Conservation (phyloP, 2,113 vertebrate species). For the Lathamus discolor region DNA sequence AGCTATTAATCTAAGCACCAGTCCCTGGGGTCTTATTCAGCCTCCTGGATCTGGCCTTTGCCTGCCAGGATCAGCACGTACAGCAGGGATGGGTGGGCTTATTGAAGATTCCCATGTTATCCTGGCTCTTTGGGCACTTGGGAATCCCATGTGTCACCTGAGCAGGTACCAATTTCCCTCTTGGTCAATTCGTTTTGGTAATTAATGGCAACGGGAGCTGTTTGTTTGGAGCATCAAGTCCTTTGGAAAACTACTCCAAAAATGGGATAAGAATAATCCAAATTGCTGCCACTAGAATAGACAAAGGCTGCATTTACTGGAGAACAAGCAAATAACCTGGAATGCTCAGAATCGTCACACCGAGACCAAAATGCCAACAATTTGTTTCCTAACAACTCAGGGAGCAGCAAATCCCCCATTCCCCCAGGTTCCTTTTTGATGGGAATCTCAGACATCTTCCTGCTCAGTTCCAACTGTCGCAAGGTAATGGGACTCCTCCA, state of each 20-base stretch:
- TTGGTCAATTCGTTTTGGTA: background rate
- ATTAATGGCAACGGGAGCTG: background rate
- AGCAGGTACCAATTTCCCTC: background rate
- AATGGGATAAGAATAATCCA: background rate
- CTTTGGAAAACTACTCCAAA: background rate
- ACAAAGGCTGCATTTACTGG: background rate
- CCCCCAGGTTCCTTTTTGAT: background rate
- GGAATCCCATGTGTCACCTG: background rate
- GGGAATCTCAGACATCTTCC: background rate
- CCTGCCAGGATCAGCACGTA: background rate
- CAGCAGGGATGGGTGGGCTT: background rate
- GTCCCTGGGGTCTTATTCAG: background rate
- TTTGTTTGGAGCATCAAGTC: background rate
- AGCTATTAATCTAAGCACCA: background rate
- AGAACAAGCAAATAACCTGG: conserved; percentile 69
- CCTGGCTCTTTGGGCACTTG: background rate
- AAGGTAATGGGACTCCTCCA: background rate
- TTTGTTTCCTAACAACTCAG: conserved; percentile 59
- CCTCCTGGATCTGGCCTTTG: background rate
- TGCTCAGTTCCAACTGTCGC: background rate
- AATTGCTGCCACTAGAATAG: background rate
- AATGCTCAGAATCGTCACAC: conserved; percentile 72
- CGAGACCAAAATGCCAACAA: conserved; percentile 26
- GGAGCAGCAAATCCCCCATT: background rate
- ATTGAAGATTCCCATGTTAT: background rate